These are phyloP conservation scores for Crenuchus spilurus DNA, from an alignment of 2,797 vertebrate species.

Conservation along the genomic window DNA sequence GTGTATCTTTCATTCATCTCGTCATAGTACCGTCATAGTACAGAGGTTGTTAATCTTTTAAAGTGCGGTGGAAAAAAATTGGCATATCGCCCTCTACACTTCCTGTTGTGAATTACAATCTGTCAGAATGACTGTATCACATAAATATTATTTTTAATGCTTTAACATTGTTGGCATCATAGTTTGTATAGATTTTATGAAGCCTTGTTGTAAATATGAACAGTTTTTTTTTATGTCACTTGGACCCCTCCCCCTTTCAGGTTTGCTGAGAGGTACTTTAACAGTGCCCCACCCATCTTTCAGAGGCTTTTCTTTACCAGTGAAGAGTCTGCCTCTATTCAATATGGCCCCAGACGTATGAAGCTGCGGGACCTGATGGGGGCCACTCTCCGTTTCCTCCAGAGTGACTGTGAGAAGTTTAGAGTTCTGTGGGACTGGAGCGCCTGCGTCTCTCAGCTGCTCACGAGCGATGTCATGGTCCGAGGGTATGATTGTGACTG, in stretches of 20 bases:
- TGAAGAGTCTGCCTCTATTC: slow-evolving; percentile 87
- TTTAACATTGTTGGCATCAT: no score
- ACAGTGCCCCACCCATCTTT: slow-evolving; percentile 87
- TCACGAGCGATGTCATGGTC: slow-evolving; percentile 92
- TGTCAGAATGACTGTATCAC: no score
- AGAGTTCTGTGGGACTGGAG: slow-evolving; percentile 96
- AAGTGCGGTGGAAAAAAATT: no score
- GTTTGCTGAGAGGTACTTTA: slow-evolving; percentile 92
- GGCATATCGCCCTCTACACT: no score
- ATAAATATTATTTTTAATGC: no score
- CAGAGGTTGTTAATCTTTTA: no score
- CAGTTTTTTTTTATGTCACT: no score
- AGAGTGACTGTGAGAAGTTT: slow-evolving; percentile 86
- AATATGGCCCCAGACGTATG: slow-evolving; percentile 92
- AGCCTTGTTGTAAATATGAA: no score
- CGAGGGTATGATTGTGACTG: slow-evolving; percentile 81
- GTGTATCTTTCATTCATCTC: no score
- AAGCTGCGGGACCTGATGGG: slow-evolving; percentile 97
- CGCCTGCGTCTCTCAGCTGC: slow-evolving; percentile 92
- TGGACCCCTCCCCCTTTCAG: slow-evolving; percentile 63
- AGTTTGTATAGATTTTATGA: no score
- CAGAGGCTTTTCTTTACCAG: slow-evolving; percentile 95
- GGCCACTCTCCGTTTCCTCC: slow-evolving; percentile 90
- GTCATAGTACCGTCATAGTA: no score
- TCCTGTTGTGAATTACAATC: no score